Conservation (phyloP, 2,888 invertebrate genomes). For the Campoletis raptor region DNA sequence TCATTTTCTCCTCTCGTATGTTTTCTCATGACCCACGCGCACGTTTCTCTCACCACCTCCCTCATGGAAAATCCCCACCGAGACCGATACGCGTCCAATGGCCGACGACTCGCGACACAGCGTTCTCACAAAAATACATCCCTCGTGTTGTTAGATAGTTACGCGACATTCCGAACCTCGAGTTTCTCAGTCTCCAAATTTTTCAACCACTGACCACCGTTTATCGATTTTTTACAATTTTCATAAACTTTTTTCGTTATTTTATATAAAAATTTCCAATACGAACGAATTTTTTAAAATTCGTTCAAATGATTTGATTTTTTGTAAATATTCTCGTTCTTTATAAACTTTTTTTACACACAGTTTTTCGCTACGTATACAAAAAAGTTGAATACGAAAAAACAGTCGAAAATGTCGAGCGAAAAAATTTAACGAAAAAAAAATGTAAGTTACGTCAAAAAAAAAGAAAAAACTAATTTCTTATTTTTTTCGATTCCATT, state of each 20-base stretch:
- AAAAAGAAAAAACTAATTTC: neutral
- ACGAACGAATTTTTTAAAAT: neutral
- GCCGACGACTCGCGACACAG: conserved; percentile 44
- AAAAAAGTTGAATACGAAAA: neutral
- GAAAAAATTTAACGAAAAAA: neutral
- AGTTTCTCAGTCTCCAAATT: conserved; percentile 4
- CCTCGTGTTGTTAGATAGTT: conserved; percentile 42
- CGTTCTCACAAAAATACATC: conserved; percentile 62
- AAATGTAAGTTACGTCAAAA: neutral
- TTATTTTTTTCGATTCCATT: neutral
- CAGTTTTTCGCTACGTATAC: neutral
- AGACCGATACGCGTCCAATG: conserved; percentile 55
- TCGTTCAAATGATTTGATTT: neutral
- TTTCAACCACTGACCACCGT: neutral
- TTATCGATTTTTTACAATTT: neutral
- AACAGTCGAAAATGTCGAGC: neutral
- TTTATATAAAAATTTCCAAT: neutral
- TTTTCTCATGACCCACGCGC: conserved; percentile 10
- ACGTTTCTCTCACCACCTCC: conserved; percentile 26
- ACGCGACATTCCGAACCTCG: conserved; percentile 35
- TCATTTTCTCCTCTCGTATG: neutral
- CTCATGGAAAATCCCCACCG: conserved; percentile 36
- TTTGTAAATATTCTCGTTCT: neutral
- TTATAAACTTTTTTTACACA: neutral
- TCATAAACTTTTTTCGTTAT: neutral